Evolutionary conservation across 1,140 invertebrate species (phyloP).

Genomic region (Dysdera silvatica): DNA sequence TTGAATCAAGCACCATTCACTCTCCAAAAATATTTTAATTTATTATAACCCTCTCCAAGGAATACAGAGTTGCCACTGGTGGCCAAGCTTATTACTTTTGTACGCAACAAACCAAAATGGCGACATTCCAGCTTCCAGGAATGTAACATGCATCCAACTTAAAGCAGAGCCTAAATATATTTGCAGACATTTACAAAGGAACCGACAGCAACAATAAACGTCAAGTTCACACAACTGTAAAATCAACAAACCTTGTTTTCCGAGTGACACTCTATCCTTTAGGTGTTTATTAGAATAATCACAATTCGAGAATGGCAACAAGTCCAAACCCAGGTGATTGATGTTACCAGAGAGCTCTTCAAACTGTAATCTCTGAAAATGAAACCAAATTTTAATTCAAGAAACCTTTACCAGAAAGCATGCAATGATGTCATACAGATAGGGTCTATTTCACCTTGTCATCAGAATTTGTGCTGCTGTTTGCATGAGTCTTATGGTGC

Average conservation of each 20-base stretch:
- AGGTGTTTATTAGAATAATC: conserved; percentile 10
- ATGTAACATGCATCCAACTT: too few species aligned
- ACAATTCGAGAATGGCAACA: conserved; percentile 7
- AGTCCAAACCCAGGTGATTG: conserved; percentile 56
- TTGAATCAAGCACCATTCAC: too few species aligned
- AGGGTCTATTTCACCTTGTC: background rate
- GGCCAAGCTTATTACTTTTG: too few species aligned
- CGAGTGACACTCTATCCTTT: conserved; percentile 32
- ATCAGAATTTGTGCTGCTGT: background rate
- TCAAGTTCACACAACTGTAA: background rate
- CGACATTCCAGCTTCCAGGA: too few species aligned
- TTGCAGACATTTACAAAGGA: background rate
- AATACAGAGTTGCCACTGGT: too few species aligned
- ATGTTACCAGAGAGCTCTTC: conserved; percentile 59
- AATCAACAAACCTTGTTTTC: conserved; percentile 33
- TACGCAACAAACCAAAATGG: too few species aligned
- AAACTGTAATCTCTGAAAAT: conserved; percentile 55
- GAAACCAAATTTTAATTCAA: conserved; percentile 32
- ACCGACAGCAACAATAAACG: background rate
- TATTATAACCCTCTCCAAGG: too few species aligned
- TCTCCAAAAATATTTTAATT: too few species aligned
- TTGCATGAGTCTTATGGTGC: too few species aligned
- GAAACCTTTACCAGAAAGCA: too few species aligned
- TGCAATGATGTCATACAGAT: background rate
- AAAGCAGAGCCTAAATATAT: background rate